Conservation (phyloP, 2,888 invertebrate species). For the Aproaerema taeniolella region DNA sequence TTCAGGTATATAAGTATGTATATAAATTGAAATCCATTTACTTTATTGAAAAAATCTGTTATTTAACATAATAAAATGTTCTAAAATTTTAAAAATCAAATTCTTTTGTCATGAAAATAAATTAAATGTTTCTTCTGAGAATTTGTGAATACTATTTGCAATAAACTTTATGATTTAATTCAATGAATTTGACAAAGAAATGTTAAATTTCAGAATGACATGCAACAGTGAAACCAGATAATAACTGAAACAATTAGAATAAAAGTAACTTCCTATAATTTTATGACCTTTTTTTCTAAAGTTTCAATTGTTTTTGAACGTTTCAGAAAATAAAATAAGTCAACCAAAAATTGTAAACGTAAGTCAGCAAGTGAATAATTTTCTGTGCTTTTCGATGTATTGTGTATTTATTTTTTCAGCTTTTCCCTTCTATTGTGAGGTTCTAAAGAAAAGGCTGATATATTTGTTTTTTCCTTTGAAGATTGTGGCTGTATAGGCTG, state of each 20-base stretch:
- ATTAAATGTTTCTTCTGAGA: no score
- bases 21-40: no score
- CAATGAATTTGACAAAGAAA: no score
- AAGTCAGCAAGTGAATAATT: background rate
- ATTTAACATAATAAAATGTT: no score
- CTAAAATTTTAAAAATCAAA: no score
- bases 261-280: background rate
- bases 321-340: background rate
- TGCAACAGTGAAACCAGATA: no score
- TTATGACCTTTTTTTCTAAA: background rate
- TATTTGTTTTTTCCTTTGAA: conserved; percentile 1
- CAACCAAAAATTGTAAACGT: background rate
- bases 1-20: no score
- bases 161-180: no score
- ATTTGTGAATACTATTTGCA: no score
- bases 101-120: no score
- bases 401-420: background rate
- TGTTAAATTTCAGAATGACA: no score
- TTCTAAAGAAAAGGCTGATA: background rate
- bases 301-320: background rate
- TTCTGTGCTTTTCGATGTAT: background rate
- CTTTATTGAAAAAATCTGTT: no score
- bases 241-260: background rate
- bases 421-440: background rate
- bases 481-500: conserved; percentile 4